Conservation (phyloP, 1,140 invertebrate species). For the Oryctes rhinoceros region DNA sequence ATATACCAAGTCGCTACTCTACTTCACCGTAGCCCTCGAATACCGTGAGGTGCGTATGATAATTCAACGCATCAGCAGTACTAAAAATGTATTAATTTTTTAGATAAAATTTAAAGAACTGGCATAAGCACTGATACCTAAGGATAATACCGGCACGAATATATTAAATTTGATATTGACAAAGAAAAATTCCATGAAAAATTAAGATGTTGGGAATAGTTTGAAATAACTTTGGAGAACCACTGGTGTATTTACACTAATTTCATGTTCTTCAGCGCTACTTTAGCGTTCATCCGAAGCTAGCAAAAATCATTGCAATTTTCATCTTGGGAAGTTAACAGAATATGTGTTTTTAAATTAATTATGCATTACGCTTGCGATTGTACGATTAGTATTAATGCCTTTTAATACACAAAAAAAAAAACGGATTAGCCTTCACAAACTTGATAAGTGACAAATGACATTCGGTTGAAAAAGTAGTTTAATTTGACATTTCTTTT, state of each 20-base stretch:
- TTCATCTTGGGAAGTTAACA: too few relatives aligned
- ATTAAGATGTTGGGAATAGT: too few relatives aligned
- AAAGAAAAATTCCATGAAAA: too few relatives aligned
- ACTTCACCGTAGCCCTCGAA: constrained; percentile 23
- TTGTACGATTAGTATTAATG: too few relatives aligned
- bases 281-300: not conserved
- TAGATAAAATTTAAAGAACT: not conserved
- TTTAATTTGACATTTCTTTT: not conserved
- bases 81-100: not conserved
- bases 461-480: too few relatives aligned
- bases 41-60: not conserved
- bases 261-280: not conserved
- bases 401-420: too few relatives aligned
- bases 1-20: constrained; percentile 40
- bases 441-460: too few relatives aligned
- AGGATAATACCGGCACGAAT: too few relatives aligned
- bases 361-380: too few relatives aligned
- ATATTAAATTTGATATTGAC: too few relatives aligned
- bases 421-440: too few relatives aligned
- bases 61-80: not conserved
- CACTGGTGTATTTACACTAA: not conserved
- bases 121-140: not conserved
- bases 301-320: not conserved
- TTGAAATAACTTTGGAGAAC: not conserved
- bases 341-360: too few relatives aligned